Evolutionary conservation across 2,113 vertebrate genomes (phyloP), one percentile per base, ranked within the genome.

Genomic region (Mesembrinibis cayennensis): DNA sequence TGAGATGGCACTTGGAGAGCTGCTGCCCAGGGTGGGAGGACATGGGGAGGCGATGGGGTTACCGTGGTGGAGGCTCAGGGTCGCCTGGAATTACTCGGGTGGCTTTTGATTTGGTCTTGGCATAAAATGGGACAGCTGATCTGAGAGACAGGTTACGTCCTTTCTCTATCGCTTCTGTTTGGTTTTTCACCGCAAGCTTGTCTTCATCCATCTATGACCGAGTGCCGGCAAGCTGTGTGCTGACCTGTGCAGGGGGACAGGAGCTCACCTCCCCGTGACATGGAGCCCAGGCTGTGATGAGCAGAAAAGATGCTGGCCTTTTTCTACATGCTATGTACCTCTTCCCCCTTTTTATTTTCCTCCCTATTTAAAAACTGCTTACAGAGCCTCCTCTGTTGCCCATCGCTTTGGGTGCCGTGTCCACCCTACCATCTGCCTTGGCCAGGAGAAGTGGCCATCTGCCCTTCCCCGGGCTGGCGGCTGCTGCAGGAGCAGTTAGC

Each of bases 41-140:
- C 1, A 0, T 0, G n/a, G 30, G 56, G 38, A 72, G 53, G 25
- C 1, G 2, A 52, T 15, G 11, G 47, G 47, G 21, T 82, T 44
- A 82, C 44, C 0, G 0, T 40, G 66, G 20, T 3, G 3, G 50
- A 65, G 84, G 23, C 69, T 89, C 0, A 0, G 19, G 47, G 73
- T 69, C 81, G 22, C 62, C 73, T 61, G 67, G 27, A 61, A 8
- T 91, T 67, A 29, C 47, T 66, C 4, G 2, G 10, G 27, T 67
- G 30, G 36, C 52, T 78, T 93, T 93, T 59, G 72, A 55, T 78
- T 87, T 79, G 63, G 47, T 50, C 38, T 71, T 36, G 58, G 13
- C 2, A 1, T 47, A 53, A 67, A 58, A 34, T 7, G 47, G 18
- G 70, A 65, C 45, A 47, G 50, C 29, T 1, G 10, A 38, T 55